Evolutionary conservation across 92 coral and sea anemone species (phyloP).

Genomic region (Pocillopora grandis): DNA sequence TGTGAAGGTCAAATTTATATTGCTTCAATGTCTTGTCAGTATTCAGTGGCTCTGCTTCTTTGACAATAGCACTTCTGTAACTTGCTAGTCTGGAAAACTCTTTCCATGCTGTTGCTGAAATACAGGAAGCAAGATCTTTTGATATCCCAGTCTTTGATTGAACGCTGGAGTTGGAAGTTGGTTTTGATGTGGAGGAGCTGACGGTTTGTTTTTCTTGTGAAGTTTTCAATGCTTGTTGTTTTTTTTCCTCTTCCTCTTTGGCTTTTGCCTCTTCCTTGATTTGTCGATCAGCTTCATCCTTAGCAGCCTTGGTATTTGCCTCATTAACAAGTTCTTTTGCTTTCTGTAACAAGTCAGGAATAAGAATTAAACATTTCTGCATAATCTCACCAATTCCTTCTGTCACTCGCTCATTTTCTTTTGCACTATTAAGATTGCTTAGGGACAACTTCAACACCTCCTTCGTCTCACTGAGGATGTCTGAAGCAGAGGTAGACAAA

Average conservation of each 20-base stretch:
- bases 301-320: conserved; percentile 63
- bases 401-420: conserved; percentile 49
- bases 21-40: conserved; percentile 69
- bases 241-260: conserved; percentile 49
- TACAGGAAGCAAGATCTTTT: conserved; percentile 53
- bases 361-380: conserved; percentile 52
- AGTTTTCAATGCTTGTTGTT: conserved; percentile 22
- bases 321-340: conserved; percentile 55
- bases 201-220: conserved; percentile 13
- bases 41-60: conserved; percentile 57
- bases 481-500: conserved; percentile 48
- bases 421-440: conserved; percentile 47
- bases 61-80: conserved; percentile 52
- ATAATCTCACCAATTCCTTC: conserved; percentile 53
- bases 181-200: conserved; percentile 12
- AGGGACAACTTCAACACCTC: conserved; percentile 61
- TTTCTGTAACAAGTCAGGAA: conserved; percentile 52
- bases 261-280: conserved; percentile 53
- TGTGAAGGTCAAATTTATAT: conserved; percentile 81
- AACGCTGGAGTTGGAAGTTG: conserved; percentile 10
- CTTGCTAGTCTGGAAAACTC: conserved; percentile 75
- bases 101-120: conserved; percentile 73
- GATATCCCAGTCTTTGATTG: conserved; percentile 43
- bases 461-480: conserved; percentile 48
- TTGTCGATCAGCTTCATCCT: conserved; percentile 69